Conservation (phyloP, 2,113 vertebrate species). For the Tyto alba region DNA sequence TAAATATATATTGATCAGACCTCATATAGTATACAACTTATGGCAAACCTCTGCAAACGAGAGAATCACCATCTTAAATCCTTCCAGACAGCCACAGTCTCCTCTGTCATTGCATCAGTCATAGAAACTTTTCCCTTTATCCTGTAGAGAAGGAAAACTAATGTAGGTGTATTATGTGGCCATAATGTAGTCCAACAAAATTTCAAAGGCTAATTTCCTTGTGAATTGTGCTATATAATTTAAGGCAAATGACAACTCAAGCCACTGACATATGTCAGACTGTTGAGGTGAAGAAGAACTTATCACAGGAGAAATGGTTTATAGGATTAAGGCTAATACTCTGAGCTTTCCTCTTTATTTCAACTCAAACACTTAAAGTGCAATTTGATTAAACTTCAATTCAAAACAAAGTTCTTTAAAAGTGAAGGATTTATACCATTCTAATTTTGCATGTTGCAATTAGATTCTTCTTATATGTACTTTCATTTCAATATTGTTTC, state of each 20-base stretch:
- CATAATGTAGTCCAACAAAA: neutral
- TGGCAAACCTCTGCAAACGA: neutral
- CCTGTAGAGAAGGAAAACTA: neutral
- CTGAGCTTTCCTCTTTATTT: neutral
- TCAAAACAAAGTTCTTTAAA: constrained; percentile 1
- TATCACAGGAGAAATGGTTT: neutral
- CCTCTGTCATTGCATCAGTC: neutral
- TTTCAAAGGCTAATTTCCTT: neutral
- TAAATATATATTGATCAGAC: neutral
- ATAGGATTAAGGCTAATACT: neutral
- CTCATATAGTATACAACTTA: neutral
- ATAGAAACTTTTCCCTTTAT: neutral
- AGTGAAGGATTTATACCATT: neutral
- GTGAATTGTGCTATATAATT: neutral
- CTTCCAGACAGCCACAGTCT: neutral
- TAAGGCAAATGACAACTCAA: neutral
- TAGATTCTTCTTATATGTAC: neutral
- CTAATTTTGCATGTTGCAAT: constrained; percentile 12
- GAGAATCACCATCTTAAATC: neutral
- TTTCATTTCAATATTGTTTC: constrained; percentile 11
- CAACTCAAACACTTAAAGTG: neutral
- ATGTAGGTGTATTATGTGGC: neutral
- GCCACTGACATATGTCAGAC: neutral
- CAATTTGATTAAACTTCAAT: constrained; percentile 9
- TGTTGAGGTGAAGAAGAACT: neutral